Evolutionary conservation across 2,888 invertebrate genomes (phyloP), one percentile per base, ranked within the genome.

Genomic region (Pyrrhia umbra): DNA sequence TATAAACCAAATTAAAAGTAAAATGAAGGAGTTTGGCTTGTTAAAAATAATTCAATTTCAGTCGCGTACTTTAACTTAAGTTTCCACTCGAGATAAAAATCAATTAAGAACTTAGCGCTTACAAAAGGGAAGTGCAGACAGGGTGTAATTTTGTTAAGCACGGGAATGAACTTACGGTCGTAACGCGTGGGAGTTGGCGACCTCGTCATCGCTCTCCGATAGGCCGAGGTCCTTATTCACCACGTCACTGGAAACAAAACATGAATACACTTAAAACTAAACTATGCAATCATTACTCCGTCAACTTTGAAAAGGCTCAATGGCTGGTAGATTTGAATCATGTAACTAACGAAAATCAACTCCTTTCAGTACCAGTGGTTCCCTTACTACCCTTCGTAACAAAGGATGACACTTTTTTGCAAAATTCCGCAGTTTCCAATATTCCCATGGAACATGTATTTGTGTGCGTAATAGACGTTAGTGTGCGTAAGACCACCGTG

Each of bases 201-300:
- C 92, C 72, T 97, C 97, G 84, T 97, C 97, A 80, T 98, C 97
- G 84, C 97, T 97, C 88, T 97, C 97, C 16, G 97, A 97, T 63
- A 97, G 90, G 66, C 96, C 96, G 79, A 97, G 95, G 92, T 97
- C 97, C 88, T 96, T 96, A 68, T 89, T 90, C 69, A 92, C 93
- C 74, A 90, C 90, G 64, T 93, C 92, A 69, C 94, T 94, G 88
- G 15, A 89, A 89, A 66, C 20, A 66, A 6, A 69, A 43, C 52
- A 54, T 6, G 34, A 1, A 54, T 6, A 56, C 6, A 52, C 23
- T 50, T 45, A 23, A 30, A 9, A 25, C 10, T n/a, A n/a, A n/a
- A n/a, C n/a, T n/a, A n/a, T n/a, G n/a, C n/a, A n/a, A n/a, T n/a
- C n/a, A n/a, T n/a, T n/a, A n/a, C n/a, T n/a, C n/a, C n/a, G n/a